phyloP scores from a whole-genome alignment of 2,113 vertebrate species.

The Pterocles burchelli region DNA sequence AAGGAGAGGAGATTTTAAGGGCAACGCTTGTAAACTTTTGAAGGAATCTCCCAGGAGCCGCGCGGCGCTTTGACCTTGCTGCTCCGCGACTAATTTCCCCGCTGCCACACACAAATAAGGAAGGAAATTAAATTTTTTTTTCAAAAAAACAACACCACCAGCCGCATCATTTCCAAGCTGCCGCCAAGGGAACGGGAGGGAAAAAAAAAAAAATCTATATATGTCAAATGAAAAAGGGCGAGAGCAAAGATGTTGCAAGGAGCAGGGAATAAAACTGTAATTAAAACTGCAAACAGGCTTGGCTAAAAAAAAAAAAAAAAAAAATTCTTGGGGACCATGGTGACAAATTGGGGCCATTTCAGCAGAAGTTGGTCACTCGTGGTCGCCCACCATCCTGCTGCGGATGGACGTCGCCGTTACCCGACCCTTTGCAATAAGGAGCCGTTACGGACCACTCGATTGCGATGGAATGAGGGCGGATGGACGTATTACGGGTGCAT shows the following conservation, averaged over 20 bases:
- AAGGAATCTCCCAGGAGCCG: neutral
- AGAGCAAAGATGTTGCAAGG: neutral
- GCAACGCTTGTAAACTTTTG: neutral
- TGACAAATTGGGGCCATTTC: neutral
- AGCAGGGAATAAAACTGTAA: slow-evolving; percentile 19
- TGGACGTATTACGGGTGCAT: slow-evolving; percentile 40
- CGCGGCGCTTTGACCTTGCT: fast-evolving
- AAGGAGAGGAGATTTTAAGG: neutral
- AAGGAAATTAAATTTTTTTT: slow-evolving; percentile 23
- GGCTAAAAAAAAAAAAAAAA: neutral
- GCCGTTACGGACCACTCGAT: neutral
- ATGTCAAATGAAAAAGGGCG: neutral
- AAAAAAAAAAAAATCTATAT: neutral
- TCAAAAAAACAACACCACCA: neutral
- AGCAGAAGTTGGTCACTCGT: neutral
- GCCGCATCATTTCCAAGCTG: neutral
- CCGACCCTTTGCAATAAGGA: neutral
- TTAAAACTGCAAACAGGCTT: neutral
- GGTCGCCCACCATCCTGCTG: neutral
- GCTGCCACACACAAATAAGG: neutral
- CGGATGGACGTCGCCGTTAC: fast-evolving
- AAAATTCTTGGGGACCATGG: neutral
- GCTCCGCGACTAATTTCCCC: neutral
- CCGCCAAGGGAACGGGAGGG: neutral
- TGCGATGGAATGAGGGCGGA: neutral